Base-by-base conservation (phyloP, 2,888 invertebrate genomes). In the Coleophora flavipennella region DNA sequence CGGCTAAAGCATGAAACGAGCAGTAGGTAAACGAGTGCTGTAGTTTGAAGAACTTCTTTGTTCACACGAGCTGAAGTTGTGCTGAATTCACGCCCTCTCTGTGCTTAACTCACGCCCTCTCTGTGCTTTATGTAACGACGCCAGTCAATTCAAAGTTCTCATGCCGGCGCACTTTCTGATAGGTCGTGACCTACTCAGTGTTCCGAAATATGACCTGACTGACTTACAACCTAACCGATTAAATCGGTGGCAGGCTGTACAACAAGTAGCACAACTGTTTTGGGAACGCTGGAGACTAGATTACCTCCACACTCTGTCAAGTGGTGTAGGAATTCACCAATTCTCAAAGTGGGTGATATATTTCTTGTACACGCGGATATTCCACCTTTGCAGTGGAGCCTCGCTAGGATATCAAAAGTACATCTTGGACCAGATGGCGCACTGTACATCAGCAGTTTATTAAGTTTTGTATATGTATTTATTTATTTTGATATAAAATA, bases 1-100 rank as follows among this genome's bases (percentile, higher is more conserved):
- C 43, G 2, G 39, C 44, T 1, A 51, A 51, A 38, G 27, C 34
- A 29, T 50, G 7, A 43, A 31, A 12, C 41, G 43, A 3, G 39
- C 38, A 1, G 36, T 42, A 1, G 44, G 42, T 14, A 37, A 38
- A 12, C 28, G 33, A 14, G 36, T 39, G 1, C 28, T 51, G 1
- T 38, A 46, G 6, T 49, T 45, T 31, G 48, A 51, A 32, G 48
- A 51, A 29, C 20, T 7, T 49, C 51, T 7, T 31, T 48, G 2
- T 51, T 45, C 13, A 27, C 39, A 8, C 38, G 40, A 28, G 38
- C 42, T 10, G 47, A 27, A 27, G 27, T 9, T 8, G 27, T 27
- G 27, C 27, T 27, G 4, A 31, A n/a, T n/a, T n/a, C n/a, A n/a
- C n/a, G n/a, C n/a, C n/a, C n/a, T n/a, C n/a, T n/a, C n/a, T n/a